Conservation (phyloP, 2,113 vertebrate species). For the Zapus hudsonius region DNA sequence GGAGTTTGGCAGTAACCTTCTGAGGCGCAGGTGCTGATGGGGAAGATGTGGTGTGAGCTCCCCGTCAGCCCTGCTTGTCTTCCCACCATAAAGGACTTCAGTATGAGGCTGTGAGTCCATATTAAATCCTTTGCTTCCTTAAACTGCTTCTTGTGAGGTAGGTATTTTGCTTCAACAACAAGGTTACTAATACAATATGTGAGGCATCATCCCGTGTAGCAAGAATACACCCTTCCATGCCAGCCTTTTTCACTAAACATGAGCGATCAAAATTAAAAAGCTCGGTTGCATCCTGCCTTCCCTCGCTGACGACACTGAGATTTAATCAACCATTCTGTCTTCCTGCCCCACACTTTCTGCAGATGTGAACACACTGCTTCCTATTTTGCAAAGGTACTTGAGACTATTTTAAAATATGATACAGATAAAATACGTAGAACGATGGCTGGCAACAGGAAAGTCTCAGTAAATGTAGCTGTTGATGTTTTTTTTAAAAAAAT, state of each 20-base stretch:
- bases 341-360: not conserved
- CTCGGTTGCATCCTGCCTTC: not conserved
- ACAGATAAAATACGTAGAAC: not conserved
- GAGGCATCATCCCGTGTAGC: not conserved
- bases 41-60: no score
- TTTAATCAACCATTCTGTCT: not conserved
- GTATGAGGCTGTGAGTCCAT: no score
- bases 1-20: not conserved
- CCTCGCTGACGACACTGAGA: not conserved
- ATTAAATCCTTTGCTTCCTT: no score
- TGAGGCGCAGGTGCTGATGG: not conserved
- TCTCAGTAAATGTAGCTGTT: not conserved
- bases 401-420: conserved; percentile 33
- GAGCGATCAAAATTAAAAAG: not conserved
- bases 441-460: not conserved
- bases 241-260: not conserved
- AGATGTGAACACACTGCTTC: not conserved
- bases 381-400: not conserved
- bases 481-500: not conserved
- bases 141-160: no score
- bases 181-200: not conserved
- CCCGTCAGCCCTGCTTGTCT: no score
- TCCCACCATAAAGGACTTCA: no score
- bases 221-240: not conserved
- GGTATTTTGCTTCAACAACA: no score